Evolutionary conservation across 2,113 vertebrate species (phyloP).

Genomic region (Hyaena hyaena): DNA sequence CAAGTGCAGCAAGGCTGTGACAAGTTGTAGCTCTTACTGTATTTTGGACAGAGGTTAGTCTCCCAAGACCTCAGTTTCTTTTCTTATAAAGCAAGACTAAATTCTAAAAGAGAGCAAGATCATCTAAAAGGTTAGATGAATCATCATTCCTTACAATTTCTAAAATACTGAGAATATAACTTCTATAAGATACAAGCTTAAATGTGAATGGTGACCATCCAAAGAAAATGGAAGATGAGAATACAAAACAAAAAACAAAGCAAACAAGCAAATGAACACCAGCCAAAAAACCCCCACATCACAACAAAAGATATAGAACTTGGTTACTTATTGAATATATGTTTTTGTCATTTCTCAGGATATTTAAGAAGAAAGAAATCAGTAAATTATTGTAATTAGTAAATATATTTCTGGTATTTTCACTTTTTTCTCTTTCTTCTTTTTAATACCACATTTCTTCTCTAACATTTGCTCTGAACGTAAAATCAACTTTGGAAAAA

Average conservation of each 20-base stretch:
- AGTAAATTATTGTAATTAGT: not conserved
- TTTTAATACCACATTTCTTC: slow-evolving; percentile 32
- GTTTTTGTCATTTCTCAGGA: not conserved
- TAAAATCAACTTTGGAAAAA: slow-evolving; percentile 72
- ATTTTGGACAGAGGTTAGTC: not conserved
- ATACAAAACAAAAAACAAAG: not conserved
- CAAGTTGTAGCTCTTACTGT: not conserved
- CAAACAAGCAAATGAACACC: not conserved
- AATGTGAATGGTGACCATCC: not conserved
- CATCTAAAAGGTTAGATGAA: not conserved
- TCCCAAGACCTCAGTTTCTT: not conserved
- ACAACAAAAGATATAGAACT: not conserved
- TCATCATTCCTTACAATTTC: not conserved
- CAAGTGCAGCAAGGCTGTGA: too few species aligned
- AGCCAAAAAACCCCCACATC: not conserved
- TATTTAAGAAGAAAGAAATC: not conserved
- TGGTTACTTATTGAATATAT: not conserved
- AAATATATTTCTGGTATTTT: not conserved
- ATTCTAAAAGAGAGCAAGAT: too few species aligned
- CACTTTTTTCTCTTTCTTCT: not conserved
- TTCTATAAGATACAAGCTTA: not conserved
- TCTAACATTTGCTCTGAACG: slow-evolving; percentile 56
- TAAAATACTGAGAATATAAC: not conserved
- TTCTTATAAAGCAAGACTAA: not conserved
- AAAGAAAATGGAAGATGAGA: not conserved